Evolutionary conservation across 1,140 invertebrate genomes (phyloP).

Genomic region (Venturia canescens): DNA sequence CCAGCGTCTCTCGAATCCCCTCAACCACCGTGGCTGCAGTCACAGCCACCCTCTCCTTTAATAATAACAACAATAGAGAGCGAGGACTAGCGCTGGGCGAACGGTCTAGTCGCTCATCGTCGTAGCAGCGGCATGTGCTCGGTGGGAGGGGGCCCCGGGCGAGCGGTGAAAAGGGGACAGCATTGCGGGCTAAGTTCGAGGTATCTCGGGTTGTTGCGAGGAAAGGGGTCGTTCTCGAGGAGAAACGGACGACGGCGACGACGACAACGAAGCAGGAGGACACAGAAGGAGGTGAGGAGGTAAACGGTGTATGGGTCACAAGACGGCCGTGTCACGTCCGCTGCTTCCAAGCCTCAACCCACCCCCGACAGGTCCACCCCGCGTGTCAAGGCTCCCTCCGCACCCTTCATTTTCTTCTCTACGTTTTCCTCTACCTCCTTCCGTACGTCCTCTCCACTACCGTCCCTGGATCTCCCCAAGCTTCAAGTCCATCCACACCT

Average conservation of each 20-base stretch:
- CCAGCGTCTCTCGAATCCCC: slow-evolving; percentile 30
- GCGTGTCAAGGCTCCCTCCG: slow-evolving; percentile 59
- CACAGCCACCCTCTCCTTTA: slow-evolving; percentile 69
- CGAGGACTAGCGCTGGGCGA: slow-evolving; percentile 65
- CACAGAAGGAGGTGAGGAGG: slow-evolving; percentile 48
- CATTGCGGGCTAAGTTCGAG: slow-evolving; percentile 46
- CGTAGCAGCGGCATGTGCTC: slow-evolving; percentile 62
- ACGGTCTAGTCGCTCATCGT: slow-evolving; percentile 67
- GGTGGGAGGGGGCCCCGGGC: slow-evolving; percentile 29
- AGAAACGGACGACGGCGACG: slow-evolving; percentile 50
- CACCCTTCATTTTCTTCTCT: slow-evolving; percentile 37
- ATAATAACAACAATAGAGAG: slow-evolving; percentile 76
- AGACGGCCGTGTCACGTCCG: slow-evolving; percentile 75
- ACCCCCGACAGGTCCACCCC: slow-evolving; percentile 51
- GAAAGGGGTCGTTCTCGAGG: slow-evolving; percentile 45
- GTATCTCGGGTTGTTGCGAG: slow-evolving; percentile 50
- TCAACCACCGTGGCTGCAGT: slow-evolving; percentile 52
- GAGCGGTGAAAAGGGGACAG: slow-evolving; percentile 38
- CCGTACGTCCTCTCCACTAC: slow-evolving; percentile 46
- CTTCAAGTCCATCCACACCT: slow-evolving; percentile 60
- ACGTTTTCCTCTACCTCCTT: slow-evolving; percentile 28
- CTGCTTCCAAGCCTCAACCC: slow-evolving; percentile 70
- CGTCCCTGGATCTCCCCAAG: slow-evolving; percentile 64
- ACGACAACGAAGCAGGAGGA: slow-evolving; percentile 52
- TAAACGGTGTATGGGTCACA: slow-evolving; percentile 66